phyloP scores from a whole-genome alignment of 2,888 invertebrate species.

The Atethmia centrago region DNA sequence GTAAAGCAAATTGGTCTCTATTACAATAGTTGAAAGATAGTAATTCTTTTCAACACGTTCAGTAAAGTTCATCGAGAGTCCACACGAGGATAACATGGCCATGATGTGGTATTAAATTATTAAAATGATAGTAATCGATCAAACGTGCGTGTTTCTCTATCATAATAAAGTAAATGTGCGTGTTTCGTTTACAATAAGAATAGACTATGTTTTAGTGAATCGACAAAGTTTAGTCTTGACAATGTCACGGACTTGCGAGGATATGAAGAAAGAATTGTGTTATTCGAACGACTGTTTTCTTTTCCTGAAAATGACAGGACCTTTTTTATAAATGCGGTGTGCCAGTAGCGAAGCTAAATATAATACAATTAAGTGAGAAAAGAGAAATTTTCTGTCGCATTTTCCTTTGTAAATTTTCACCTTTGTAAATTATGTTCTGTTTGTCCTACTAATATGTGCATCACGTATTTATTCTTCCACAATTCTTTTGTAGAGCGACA shows the following conservation, averaged over 20 bases:
- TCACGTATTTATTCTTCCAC: neutral
- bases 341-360: neutral
- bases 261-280: slow-evolving; percentile 12
- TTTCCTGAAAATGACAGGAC: slow-evolving; percentile 15
- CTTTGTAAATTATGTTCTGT: neutral
- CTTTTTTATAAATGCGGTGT: neutral
- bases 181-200: slow-evolving; percentile 31
- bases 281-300: neutral
- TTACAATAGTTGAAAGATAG: slow-evolving; percentile 57
- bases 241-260: slow-evolving; percentile 22
- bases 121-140: slow-evolving; percentile 58
- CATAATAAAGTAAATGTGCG: slow-evolving; percentile 36
- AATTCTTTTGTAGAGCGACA: neutral
- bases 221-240: slow-evolving; percentile 17
- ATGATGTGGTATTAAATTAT: slow-evolving; percentile 57
- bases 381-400: neutral
- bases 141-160: slow-evolving; percentile 50
- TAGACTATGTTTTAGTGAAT: slow-evolving; percentile 31
- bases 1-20: slow-evolving; percentile 66
- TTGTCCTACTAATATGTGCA: neutral
- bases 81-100: slow-evolving; percentile 36
- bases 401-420: neutral
- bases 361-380: neutral
- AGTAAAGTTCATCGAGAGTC: slow-evolving; percentile 48
- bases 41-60: slow-evolving; percentile 40